Evolutionary conservation across 2,888 invertebrate species (phyloP).

Genomic region (Drosophila pseudotalamancana): DNA sequence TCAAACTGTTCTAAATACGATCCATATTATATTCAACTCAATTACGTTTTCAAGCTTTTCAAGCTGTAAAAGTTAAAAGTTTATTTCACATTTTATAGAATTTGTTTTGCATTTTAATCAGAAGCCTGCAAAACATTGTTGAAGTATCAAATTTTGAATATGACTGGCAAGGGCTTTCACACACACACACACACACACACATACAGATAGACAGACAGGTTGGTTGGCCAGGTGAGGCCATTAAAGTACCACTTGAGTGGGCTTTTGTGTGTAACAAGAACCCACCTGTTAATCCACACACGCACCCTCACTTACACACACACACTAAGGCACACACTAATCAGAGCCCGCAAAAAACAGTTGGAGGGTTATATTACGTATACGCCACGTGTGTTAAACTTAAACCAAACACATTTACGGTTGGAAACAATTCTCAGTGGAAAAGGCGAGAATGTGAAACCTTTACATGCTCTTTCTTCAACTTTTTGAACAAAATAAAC

Average conservation of each 20-base stretch:
- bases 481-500: too few relatives aligned
- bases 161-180: neutral
- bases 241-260: conserved; percentile 51
- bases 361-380: conserved; percentile 58
- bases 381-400: conserved; percentile 43
- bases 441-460: too few relatives aligned
- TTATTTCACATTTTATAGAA: neutral
- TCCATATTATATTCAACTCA: neutral
- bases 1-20: neutral
- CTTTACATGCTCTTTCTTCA: too few relatives aligned
- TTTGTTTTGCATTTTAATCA: neutral
- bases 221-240: conserved; percentile 20
- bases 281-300: conserved; percentile 44
- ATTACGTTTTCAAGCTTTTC: neutral
- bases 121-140: neutral
- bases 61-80: neutral
- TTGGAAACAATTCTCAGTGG: neutral
- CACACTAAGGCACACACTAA: conserved; percentile 26
- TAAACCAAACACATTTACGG: conserved; percentile 40
- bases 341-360: conserved; percentile 28
- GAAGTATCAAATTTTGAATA: conserved; percentile 6
- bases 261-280: conserved; percentile 18
- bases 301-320: neutral
- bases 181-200: neutral
- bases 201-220: neutral